Evolutionary conservation across 2,113 vertebrate species (phyloP).

Genomic region (Bubalus kerabau): DNA sequence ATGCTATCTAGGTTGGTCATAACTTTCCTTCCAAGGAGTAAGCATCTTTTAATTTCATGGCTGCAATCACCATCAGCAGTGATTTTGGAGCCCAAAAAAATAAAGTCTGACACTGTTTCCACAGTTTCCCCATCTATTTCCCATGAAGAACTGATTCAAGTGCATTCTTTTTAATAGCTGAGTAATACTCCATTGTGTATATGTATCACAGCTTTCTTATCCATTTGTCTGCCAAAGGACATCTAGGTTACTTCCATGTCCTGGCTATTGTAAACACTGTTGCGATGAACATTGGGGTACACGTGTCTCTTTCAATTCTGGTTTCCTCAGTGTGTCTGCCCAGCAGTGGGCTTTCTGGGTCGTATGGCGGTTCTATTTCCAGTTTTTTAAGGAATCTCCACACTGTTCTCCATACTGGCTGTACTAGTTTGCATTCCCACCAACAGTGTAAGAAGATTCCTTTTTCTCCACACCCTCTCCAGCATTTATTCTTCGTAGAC

Average conservation of each 20-base stretch:
- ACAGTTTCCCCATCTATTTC: no score
- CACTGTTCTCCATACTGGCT: neutral
- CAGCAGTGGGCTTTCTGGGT: neutral
- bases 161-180: neutral
- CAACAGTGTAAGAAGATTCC: neutral
- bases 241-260: neutral
- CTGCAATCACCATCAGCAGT: no score
- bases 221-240: neutral
- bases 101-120: no score
- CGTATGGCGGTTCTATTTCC: fast-evolving
- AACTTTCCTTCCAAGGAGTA: no score
- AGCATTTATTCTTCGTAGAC: neutral
- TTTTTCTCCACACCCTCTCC: neutral
- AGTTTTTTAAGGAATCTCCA: neutral
- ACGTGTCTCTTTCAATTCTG: neutral
- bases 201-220: neutral
- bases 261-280: neutral
- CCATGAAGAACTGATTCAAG: neutral
- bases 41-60: no score
- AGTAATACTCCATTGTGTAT: neutral
- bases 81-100: no score
- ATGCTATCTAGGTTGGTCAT: no score
- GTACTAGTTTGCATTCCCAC: neutral
- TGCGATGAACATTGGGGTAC: neutral
- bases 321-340: neutral